Conservation (phyloP, 2,797 vertebrate genomes). For the Podarcis siculus region DNA sequence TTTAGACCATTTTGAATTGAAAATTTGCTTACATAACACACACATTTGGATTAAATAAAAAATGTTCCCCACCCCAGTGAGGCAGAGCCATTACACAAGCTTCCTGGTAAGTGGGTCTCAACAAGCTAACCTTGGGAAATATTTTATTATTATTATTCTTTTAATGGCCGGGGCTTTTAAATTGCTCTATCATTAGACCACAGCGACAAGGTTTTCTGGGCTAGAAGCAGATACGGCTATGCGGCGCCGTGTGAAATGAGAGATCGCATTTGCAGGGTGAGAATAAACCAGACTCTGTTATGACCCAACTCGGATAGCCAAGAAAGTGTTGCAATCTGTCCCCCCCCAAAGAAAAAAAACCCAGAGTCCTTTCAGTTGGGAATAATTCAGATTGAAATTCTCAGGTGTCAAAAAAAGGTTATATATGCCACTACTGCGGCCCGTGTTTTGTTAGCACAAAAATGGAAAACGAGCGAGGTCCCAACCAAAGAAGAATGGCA, state of each 20-base stretch:
- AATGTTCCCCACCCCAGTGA: neutral
- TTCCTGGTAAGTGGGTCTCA: neutral
- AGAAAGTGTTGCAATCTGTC: neutral
- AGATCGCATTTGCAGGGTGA: neutral
- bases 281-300: neutral
- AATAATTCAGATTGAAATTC: no score
- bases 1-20: slow-evolving; percentile 8
- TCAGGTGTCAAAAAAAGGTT: no score
- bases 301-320: neutral
- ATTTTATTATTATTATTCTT: neutral
- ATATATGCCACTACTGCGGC: no score
- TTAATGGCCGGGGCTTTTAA: neutral
- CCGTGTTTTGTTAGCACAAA: no score
- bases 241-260: neutral
- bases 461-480: no score
- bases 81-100: no score
- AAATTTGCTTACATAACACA: neutral
- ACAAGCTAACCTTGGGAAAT: neutral
- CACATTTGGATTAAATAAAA: neutral
- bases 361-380: no score
- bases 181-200: neutral
- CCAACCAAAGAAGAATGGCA: no score
- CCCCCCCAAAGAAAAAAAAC: no score
- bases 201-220: neutral
- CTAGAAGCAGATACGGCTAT: neutral